Evolutionary conservation across 1,140 invertebrate genomes (phyloP).

Genomic region (Philopotamus ludificatus): DNA sequence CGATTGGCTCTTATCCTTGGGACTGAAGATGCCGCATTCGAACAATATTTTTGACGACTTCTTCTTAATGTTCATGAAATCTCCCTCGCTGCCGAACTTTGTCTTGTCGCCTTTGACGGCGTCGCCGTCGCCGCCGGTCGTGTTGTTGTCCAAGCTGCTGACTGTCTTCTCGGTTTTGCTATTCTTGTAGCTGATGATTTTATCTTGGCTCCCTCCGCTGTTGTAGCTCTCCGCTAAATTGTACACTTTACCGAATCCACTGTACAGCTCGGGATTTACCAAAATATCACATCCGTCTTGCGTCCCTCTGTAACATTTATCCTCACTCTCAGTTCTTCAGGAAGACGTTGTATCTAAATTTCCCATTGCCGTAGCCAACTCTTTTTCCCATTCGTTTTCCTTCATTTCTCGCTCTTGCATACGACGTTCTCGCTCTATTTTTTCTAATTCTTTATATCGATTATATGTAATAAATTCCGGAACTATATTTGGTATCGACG

Average conservation of each 20-base stretch:
- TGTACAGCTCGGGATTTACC: conserved; percentile 23
- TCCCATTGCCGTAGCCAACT: conserved; percentile 66
- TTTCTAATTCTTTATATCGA: conserved; percentile 65
- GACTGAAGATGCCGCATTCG: conserved; percentile 30
- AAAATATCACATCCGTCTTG: conserved; percentile 41
- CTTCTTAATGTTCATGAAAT: conserved; percentile 37
- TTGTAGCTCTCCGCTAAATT: neutral
- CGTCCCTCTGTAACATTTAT: too few species aligned
- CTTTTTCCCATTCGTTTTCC: conserved; percentile 70
- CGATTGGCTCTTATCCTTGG: conserved; percentile 27
- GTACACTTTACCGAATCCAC: conserved; percentile 27
- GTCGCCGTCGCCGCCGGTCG: neutral
- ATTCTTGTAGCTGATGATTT: conserved; percentile 4
- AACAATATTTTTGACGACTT: conserved; percentile 33
- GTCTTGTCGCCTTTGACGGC: conserved; percentile 15
- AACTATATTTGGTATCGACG: conserved; percentile 44
- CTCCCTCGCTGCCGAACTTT: conserved; percentile 37
- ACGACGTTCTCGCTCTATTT: conserved; percentile 58
- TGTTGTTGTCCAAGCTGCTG: conserved; percentile 10
- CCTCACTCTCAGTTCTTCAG: too few species aligned
- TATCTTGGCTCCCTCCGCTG: conserved; percentile 11
- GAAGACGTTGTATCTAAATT: conserved; percentile 11
- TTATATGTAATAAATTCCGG: conserved; percentile 70
- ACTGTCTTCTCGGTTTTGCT: conserved; percentile 6
- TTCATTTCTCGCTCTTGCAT: conserved; percentile 63